Conservation (phyloP, 2,113 vertebrate genomes). For the Vidua chalybeata region DNA sequence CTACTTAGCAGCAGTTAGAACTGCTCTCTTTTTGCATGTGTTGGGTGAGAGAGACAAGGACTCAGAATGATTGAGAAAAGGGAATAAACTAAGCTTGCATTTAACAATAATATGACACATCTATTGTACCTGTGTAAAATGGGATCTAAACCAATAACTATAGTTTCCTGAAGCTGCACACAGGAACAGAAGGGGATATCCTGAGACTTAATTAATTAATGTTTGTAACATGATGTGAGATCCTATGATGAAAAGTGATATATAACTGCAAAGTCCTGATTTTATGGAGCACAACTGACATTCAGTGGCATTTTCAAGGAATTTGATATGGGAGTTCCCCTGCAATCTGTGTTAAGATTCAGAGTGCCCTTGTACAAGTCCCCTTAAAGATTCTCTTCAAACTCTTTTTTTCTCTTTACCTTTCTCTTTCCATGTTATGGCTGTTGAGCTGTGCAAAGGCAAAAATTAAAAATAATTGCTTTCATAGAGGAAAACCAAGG, state of each 20-base stretch:
- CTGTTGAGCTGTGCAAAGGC: not conserved
- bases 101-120: constrained; percentile 8
- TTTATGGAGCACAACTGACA: constrained; percentile 30
- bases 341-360: not conserved
- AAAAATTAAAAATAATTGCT: not conserved
- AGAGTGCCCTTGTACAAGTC: constrained; percentile 4
- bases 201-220: constrained; percentile 45
- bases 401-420: not conserved
- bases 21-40: constrained; percentile 15
- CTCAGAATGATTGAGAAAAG: constrained; percentile 2
- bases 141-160: not conserved
- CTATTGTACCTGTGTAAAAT: constrained; percentile 3
- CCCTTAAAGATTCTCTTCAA: not conserved
- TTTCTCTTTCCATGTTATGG: not conserved
- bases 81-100: constrained; percentile 20
- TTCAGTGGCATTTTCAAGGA: constrained; percentile 39
- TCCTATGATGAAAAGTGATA: not conserved
- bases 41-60: constrained; percentile 45
- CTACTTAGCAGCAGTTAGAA: constrained; percentile 53
- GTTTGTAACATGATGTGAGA: constrained; percentile 1
- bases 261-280: constrained; percentile 20
- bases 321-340: constrained; percentile 23
- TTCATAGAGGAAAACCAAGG: not conserved
- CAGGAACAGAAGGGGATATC: not conserved
- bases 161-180: not conserved